Conservation (phyloP, 2,797 vertebrate species). For the Gadopsis bispinosus region DNA sequence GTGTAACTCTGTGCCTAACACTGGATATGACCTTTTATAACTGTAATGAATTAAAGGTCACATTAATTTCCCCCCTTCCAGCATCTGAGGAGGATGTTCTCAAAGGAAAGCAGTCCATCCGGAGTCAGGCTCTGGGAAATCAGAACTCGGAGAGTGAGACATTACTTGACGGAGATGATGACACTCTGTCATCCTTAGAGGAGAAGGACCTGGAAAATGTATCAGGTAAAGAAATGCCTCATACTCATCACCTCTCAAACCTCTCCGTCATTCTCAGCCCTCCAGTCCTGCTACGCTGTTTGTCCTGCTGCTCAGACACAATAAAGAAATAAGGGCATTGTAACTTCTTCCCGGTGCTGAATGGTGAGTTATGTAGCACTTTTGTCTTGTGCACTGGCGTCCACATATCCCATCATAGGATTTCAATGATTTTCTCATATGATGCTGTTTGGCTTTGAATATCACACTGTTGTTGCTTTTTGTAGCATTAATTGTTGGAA, state of each 20-base stretch:
- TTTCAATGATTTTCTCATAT: neutral
- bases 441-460: slow-evolving; percentile 11
- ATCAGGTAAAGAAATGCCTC: slow-evolving; percentile 85
- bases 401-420: neutral
- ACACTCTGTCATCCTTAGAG: slow-evolving; percentile 94
- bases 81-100: slow-evolving; percentile 93
- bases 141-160: slow-evolving; percentile 94
- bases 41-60: slow-evolving; percentile 8
- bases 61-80: slow-evolving; percentile 78
- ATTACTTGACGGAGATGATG: slow-evolving; percentile 92
- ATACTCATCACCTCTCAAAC: slow-evolving; percentile 15
- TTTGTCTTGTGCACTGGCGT: neutral
- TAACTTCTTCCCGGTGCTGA: slow-evolving; percentile 2
- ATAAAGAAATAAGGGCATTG: neutral
- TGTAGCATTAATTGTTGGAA: neutral
- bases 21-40: neutral
- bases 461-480: neutral
- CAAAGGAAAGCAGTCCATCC: slow-evolving; percentile 96
- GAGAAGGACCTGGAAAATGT: slow-evolving; percentile 97
- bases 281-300: neutral
- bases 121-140: slow-evolving; percentile 91
- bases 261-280: slow-evolving; percentile 3
- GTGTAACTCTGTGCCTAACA: neutral
- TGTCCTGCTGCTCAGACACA: slow-evolving; percentile 14
- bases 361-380: neutral